Evolutionary conservation across 2,888 invertebrate species (phyloP), one percentile per base, ranked within the genome.

Genomic region (Ischnura elegans): DNA sequence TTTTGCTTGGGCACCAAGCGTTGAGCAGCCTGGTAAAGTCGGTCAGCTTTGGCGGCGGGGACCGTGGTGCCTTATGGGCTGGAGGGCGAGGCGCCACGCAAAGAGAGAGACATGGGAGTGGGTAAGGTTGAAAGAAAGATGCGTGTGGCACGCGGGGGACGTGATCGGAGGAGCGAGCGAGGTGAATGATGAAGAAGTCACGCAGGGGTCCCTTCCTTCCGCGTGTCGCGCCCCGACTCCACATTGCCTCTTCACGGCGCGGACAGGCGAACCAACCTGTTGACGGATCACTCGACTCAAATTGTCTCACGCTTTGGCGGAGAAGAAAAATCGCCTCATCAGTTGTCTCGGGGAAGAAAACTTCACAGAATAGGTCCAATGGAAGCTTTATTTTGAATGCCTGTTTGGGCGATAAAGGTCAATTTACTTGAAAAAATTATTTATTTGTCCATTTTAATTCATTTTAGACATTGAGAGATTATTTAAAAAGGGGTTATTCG

Each of bases 11-110:
- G 6, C 66, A 42, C 45, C 43, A 45, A 10, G 61, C 4, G 61
- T 90, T 61, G 55, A 66, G 61, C 90, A 61, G 61, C 43, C 43
- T 25, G 16, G 55, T 90, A 51, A 55, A 61, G 90, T 90, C 90
- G 90, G 90, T 90, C 90, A 90, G 43, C 45, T 29, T n/a, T 25
- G 42, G 36, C 8, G 47, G 87, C 16, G 51, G 51, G 51, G 47
- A 25, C 16, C 42, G 61, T 42, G 55, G 90, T 61, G 61, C 55
- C 8, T 90, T 43, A 55, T 42, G 61, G 51, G 87, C 6, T 6
- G 42, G 87, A 19, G 42, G 87, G 45, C 13, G 45, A 3, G 29
- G n/a, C n/a, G n/a, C n/a, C n/a, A n/a, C n/a, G n/a, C n/a, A n/a
- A n/a, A n/a, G 21, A 42, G 51, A 42, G 51, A 13, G 36, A 25